Evolutionary conservation across 2,888 invertebrate species (phyloP).

Genomic region (Agonopterix subpropinquella): DNA sequence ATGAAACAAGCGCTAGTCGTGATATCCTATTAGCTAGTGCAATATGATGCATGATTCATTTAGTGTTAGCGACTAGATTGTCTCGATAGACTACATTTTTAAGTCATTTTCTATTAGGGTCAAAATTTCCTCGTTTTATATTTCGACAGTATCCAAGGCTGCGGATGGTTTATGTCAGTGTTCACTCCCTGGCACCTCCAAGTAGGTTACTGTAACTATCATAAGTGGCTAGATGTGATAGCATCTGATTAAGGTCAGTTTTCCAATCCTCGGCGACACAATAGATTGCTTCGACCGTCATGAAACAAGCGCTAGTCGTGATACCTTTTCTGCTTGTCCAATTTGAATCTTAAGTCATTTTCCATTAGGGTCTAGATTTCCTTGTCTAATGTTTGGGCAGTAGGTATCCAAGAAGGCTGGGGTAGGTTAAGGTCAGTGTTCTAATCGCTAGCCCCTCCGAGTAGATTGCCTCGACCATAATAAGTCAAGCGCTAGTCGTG

Average conservation of each 20-base stretch:
- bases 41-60: too few species aligned
- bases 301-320: slow-evolving; percentile 91
- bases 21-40: slow-evolving; percentile 58
- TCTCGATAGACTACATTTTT: slow-evolving; percentile 84
- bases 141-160: slow-evolving; percentile 62
- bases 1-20: slow-evolving; percentile 90
- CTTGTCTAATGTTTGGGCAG: slow-evolving; percentile 51
- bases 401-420: slow-evolving; percentile 58
- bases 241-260: slow-evolving; percentile 33
- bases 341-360: background rate
- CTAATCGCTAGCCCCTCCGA: slow-evolving; percentile 90
- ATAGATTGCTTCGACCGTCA: slow-evolving; percentile 90
- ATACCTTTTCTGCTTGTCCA: slow-evolving; percentile 24
- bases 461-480: slow-evolving; percentile 90
- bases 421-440: slow-evolving; percentile 46
- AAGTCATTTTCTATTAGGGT: slow-evolving; percentile 66
- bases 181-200: slow-evolving; percentile 88
- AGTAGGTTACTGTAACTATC: slow-evolving; percentile 92
- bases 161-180: slow-evolving; percentile 43
- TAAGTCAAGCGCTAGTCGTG: slow-evolving; percentile 91
- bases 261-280: slow-evolving; percentile 77
- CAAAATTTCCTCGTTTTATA: slow-evolving; percentile 27
- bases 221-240: slow-evolving; percentile 92
- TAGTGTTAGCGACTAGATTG: too few species aligned
- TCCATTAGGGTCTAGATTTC: background rate